These are phyloP conservation scores for Lamellibrachia luymesi DNA, from an alignment of 1,140 invertebrate genomes.

Conservation along the genomic window DNA sequence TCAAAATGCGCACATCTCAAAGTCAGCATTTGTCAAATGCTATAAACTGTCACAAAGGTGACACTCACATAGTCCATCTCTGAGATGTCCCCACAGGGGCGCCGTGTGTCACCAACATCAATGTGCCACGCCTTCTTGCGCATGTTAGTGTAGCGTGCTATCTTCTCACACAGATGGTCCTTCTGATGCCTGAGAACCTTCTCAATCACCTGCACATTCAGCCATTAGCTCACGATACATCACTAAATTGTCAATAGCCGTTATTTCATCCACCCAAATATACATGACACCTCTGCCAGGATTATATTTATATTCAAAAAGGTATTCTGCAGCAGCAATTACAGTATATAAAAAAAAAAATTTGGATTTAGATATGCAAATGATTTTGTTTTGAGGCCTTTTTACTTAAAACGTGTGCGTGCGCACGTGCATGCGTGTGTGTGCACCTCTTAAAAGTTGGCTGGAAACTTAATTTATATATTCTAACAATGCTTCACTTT, in stretches of 20 bases:
- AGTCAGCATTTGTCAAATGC: not conserved
- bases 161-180: constrained; percentile 28
- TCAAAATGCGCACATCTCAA: not conserved
- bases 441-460: too few species aligned
- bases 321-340: too few species aligned
- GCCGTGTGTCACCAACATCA: not conserved
- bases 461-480: too few species aligned
- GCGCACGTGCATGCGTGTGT: too few species aligned
- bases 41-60: not conserved
- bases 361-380: too few species aligned
- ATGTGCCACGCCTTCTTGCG: not conserved
- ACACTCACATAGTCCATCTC: not conserved
- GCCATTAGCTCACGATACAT: constrained; percentile 20
- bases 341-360: too few species aligned
- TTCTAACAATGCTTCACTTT: not conserved
- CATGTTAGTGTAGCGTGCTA: not conserved
- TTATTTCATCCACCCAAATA: not conserved
- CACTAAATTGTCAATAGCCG: too few species aligned
- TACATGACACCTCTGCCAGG: not conserved
- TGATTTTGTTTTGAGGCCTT: too few species aligned
- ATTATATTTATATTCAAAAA: too few species aligned
- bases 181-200: constrained; percentile 46
- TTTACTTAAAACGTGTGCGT: too few species aligned
- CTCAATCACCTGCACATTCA: constrained; percentile 40
- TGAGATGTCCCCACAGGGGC: not conserved